Base-by-base conservation (phyloP, 1,140 invertebrate genomes). In the Leptopilina boulardi region DNA sequence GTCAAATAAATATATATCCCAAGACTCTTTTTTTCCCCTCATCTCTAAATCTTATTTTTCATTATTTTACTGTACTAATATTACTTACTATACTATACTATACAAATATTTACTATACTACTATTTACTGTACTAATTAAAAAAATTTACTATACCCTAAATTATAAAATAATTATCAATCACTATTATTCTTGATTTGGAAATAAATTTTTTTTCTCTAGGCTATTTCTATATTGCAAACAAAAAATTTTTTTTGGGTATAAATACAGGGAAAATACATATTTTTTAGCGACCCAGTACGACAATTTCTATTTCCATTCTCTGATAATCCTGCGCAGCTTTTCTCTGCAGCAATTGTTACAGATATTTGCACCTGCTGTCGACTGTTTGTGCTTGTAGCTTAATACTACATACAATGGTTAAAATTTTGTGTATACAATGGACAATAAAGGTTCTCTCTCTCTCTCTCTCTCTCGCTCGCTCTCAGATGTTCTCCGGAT, bases 311-410 rank as follows among this genome's bases (percentile, higher is more conserved):
- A n/a, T 66, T 66, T n/a, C 21, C 23, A 30, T 66, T 66, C 23
- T 30, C 11, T 30, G 26, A 66, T 66, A 66, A 66, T 66, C 56
- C 56, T 30, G 54, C 21, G 23, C 11, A 66, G 23, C 56, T 66
- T 26, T 30, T 66, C 56, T 66, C 23, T 66, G 23, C 26, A 66
- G 23, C 9, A 15, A 30, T 34, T 15, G 56, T 66, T 66, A 66
- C 23, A 30, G 13, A 66, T 66, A 66, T 66, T 59, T 66, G 56
- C 56, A 66, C 56, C 56, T 66, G 56, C 23, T 66, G 23, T 66
- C 56, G 56, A 30, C 23, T 66, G 56, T 66, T n/a, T 15, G 23
- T 4, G 23, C 11, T 30, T 66, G 56, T 23, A 15, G 10, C 13
- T 30, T 30, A 66, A 34, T 30, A 3, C 56, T 26, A 66, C 13